Conservation (phyloP, 2,888 invertebrate species). For the Thecocarcelia acutangulata region DNA sequence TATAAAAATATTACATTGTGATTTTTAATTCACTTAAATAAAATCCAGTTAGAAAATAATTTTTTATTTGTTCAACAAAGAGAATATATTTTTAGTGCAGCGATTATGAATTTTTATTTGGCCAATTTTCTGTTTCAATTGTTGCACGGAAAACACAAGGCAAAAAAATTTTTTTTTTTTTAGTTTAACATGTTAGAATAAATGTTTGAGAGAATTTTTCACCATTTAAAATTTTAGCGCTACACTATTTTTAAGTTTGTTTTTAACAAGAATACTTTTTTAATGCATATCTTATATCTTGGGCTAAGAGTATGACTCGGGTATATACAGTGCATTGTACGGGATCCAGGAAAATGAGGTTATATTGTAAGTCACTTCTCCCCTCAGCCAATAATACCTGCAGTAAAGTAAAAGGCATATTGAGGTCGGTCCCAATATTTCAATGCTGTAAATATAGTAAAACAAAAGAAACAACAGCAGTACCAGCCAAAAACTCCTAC, state of each 20-base stretch:
- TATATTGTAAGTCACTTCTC: too few relatives aligned
- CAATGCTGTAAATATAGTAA: too few relatives aligned
- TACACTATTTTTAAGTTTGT: not conserved
- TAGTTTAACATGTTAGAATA: not conserved
- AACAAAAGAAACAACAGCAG: too few relatives aligned
- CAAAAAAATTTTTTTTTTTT: not conserved
- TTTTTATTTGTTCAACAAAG: not conserved
- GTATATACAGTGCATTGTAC: too few relatives aligned
- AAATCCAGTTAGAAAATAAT: slow-evolving; percentile 6
- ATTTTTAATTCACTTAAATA: slow-evolving; percentile 24
- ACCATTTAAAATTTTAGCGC: not conserved
- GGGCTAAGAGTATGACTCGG: too few relatives aligned
- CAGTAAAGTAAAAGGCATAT: too few relatives aligned
- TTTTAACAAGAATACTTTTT: too few relatives aligned
- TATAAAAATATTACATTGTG: not conserved
- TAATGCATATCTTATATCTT: too few relatives aligned
- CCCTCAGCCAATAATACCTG: too few relatives aligned
- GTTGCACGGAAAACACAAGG: slow-evolving; percentile 20
- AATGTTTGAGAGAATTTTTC: not conserved
- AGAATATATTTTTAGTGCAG: not conserved
- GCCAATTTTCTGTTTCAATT: slow-evolving; percentile 52
- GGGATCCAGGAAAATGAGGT: too few relatives aligned
- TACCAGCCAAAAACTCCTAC: too few relatives aligned
- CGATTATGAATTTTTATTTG: slow-evolving; percentile 40
- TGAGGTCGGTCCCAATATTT: too few relatives aligned